Base-by-base conservation (phyloP, 2,888 invertebrate genomes). In the Azorinus chamasolen region DNA sequence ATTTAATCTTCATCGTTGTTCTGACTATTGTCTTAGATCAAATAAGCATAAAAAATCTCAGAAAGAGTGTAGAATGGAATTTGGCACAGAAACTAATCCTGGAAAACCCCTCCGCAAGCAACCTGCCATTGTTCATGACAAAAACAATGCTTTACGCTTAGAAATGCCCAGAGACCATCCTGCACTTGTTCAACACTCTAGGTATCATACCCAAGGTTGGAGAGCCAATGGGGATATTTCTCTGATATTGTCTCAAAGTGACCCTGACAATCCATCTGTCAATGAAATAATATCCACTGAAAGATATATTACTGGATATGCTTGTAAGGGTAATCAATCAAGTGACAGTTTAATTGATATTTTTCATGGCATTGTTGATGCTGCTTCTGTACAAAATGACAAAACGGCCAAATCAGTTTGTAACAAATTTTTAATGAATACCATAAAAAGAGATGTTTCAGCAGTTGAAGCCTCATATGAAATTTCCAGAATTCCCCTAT, bases 161-260 rank as follows among this genome's bases (percentile, higher is more conserved):
- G 84, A 85, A 76, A 85, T 85, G 84, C 20, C 24, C 41, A 69
- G 86, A 39, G 86, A 85, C 39, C 80, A 85, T n/a, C n/a, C n/a
- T 62, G 20, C 37, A 14, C 22, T 85, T 4, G 85, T 85, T 0
- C 85, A 85, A 48, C 75, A 86, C 59, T 85, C 85, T 1, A 48
- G 43, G 55, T 69, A 39, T 22, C 81, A 83, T 39, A 84, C 83
- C 10, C 84, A 86, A 53, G 80, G 59, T 18, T 75, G 78, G 81
- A 16, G 81, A n/a, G 81, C 75, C 20, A 79, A 81, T 76, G 76
- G 81, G 3, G 85, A 86, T 53, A 72, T 85, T n/a, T 79, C 79
- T 0, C 25, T 86, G 0, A 83, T 86, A 27, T 22, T 83, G n/a
- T 83, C 83, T 37, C 70, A 79, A 70, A 82, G 77, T 66, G 16